These are phyloP conservation scores for Hyles vespertilio DNA, from an alignment of 1,140 invertebrate species.

Conservation along the genomic window DNA sequence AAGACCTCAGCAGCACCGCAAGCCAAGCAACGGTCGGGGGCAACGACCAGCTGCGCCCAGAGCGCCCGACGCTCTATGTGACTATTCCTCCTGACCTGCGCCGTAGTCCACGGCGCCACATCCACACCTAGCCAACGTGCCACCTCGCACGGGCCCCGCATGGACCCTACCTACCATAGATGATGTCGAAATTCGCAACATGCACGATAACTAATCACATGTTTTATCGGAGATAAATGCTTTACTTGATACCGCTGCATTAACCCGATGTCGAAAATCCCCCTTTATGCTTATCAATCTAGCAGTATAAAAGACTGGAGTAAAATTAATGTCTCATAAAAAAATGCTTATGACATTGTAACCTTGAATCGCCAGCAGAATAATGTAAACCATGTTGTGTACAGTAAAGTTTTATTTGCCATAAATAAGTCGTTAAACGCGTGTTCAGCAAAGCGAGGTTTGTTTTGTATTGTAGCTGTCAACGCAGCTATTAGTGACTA, in stretches of 20 bases:
- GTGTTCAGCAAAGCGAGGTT: constrained; percentile 16
- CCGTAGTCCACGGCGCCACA: constrained; percentile 30
- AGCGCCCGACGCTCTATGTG: constrained; percentile 39
- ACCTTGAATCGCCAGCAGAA: constrained; percentile 30
- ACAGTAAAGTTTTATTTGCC: constrained; percentile 38
- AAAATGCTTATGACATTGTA: constrained; percentile 14
- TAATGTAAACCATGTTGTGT: constrained; percentile 18
- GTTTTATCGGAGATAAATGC: constrained; percentile 9
- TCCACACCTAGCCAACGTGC: no score
- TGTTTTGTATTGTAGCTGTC: constrained; percentile 21
- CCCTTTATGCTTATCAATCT: not conserved
- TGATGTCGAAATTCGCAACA: constrained; percentile 3
- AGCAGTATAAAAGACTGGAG: no score
- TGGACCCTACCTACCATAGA: not conserved
- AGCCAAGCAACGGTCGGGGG: constrained; percentile 69
- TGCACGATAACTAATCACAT: constrained; percentile 6
- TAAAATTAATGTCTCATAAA: constrained; percentile 3
- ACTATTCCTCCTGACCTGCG: constrained; percentile 56
- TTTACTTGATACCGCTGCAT: not conserved
- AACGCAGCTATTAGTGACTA: constrained; percentile 32
- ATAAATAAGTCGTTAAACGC: constrained; percentile 41
- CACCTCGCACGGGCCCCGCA: constrained; percentile 22
- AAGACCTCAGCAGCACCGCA: constrained; percentile 70
- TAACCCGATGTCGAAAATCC: constrained; percentile 6
- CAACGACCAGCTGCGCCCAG: constrained; percentile 57